Percentiles rank a stretch among this genome's conserved stretches.
phyloP scores from a whole-genome alignment of 2,888 invertebrate species.

The Sarcophaga subvicina region DNA sequence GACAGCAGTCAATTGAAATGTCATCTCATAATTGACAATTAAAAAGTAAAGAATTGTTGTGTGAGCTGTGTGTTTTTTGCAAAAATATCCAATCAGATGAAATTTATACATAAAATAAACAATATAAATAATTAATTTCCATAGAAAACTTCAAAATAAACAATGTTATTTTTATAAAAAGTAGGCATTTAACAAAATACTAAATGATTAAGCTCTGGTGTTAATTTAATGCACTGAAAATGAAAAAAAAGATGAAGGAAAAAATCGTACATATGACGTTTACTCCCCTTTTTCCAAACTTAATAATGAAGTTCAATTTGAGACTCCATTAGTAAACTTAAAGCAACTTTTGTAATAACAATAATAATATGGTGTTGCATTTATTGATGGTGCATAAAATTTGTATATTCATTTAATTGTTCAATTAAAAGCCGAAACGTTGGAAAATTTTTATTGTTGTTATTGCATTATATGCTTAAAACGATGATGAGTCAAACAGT shows the following conservation, averaged over 20 bases:
- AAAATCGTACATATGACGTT: slow-evolving; percentile 63
- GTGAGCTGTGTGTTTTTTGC: slow-evolving; percentile 53
- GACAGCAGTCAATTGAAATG: slow-evolving; percentile 30
- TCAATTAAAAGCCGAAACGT: too few species aligned
- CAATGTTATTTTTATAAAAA: slow-evolving; percentile 51
- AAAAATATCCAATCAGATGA: slow-evolving; percentile 58
- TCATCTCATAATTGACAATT: slow-evolving; percentile 53
- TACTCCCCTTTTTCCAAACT: slow-evolving; percentile 70
- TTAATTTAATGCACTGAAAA: slow-evolving; percentile 43
- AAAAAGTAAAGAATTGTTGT: slow-evolving; percentile 48
- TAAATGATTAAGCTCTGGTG: slow-evolving; percentile 7
- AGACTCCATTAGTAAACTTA: slow-evolving; percentile 56
- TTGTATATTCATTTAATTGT: slow-evolving; percentile 13
- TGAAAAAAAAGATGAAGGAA: slow-evolving; percentile 17
- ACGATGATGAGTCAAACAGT: slow-evolving; percentile 62
- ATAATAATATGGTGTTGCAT: slow-evolving; percentile 13
- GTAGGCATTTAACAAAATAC: slow-evolving; percentile 14
- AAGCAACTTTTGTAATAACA: slow-evolving; percentile 27
- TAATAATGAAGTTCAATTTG: slow-evolving; percentile 55
- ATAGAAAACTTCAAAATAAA: slow-evolving; percentile 37
- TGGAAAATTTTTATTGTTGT: not conserved
- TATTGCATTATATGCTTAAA: slow-evolving; percentile 14
- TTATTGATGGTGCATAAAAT: not conserved
- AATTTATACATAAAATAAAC: slow-evolving; percentile 49
- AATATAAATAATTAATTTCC: slow-evolving; percentile 30